A percentile compares a stretch with the other conserved stretches of the same genome.
Evolutionary conservation across 2,113 vertebrate genomes (phyloP).

Genomic region (Atherinomorus stipes): DNA sequence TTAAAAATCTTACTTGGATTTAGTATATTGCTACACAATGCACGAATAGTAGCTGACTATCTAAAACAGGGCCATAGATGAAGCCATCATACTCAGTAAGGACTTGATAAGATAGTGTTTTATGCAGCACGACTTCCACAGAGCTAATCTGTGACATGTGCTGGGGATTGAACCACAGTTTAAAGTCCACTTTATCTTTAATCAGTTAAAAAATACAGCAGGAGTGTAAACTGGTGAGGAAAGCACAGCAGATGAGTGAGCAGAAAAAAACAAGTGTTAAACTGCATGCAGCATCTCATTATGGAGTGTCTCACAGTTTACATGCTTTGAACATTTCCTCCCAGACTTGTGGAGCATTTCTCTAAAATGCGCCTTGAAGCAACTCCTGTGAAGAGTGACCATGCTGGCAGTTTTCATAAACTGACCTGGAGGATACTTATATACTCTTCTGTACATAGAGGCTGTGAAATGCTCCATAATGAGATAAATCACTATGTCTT

Average conservation of each 20-base stretch:
- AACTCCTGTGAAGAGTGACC: not conserved
- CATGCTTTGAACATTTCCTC: not conserved
- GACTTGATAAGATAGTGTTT: slow-evolving; percentile 46
- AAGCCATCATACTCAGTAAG: not conserved
- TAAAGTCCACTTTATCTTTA: not conserved
- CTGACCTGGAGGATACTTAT: not conserved
- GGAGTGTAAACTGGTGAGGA: slow-evolving; percentile 13
- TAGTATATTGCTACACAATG: no score
- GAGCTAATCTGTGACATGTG: not conserved
- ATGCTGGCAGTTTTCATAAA: not conserved
- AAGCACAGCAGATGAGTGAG: slow-evolving; percentile 9
- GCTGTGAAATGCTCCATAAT: not conserved
- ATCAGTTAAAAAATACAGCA: slow-evolving; percentile 2
- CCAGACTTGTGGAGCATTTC: not conserved
- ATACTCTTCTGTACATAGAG: not conserved
- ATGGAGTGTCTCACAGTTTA: slow-evolving; percentile 1
- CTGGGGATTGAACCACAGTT: no score
- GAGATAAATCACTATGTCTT: not conserved
- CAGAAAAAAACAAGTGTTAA: not conserved
- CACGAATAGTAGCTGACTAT: no score
- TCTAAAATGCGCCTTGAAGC: not conserved
- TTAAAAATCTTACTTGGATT: no score
- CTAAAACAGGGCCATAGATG: no score
- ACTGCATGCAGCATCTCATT: not conserved
- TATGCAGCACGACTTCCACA: not conserved